Base-by-base conservation (phyloP, 1,140 invertebrate species). In the Gonatopus flavifemur region DNA sequence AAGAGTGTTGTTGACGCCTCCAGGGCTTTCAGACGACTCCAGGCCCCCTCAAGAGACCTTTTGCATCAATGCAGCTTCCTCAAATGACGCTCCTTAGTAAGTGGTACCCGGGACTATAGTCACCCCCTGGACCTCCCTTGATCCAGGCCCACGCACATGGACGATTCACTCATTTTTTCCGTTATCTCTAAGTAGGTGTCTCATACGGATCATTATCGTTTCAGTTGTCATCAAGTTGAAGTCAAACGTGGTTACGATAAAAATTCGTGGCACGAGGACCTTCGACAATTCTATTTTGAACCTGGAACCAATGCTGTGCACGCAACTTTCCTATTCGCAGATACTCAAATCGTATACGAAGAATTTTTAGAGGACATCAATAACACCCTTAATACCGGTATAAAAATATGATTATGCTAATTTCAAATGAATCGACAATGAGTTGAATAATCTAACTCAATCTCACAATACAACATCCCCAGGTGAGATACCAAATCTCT, bases 321-420 rank as follows among this genome's bases (percentile, higher is more conserved):
- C n/a, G 88, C 87, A 0, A 89, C 93, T 0, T 96, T 98, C 67
- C 80, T 98, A 3, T 85, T 91, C 62, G 87, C 87, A 4, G 94
- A 97, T 65, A 93, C 90, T 1, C 93, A 97, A 74, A 92, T 94
- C 28, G 86, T 93, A 1, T 85, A 91, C 48, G 94, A 98, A 76
- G 89, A 91, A 66, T 96, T 96, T 74, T 77, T 98, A 0, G 94
- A 94, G 72, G 91, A 94, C 66, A 89, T 95, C 18, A 94, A 94
- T 66, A 94, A 94, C 66, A 89, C 94, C 70, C 78, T 96, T 1
- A 94, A 94, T 69, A 88, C 91, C 5, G 89, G 89, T 83, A 72
- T 1, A 0, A 13, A 5, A 7, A 32, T 10, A 39, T 2, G 2
- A 1, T 10, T 6, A 24, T 13, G 7, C 3, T n/a, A 10, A 18